Evolutionary conservation across 1,140 invertebrate species (phyloP).

Genomic region (Elymnias hypermnestra): DNA sequence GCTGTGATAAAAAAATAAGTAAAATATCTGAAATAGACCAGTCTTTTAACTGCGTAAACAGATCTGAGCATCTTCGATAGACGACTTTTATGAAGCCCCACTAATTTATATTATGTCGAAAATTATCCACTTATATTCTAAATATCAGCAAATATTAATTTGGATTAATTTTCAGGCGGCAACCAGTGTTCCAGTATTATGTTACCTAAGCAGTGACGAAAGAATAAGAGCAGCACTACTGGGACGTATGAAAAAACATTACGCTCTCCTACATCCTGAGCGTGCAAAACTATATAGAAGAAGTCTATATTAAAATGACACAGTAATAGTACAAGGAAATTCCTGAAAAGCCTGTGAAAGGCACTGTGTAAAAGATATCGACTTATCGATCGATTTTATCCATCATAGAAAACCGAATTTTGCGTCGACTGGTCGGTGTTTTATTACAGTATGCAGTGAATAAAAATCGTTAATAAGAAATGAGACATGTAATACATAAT

Average conservation of each 20-base stretch:
- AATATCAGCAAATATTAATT: neutral
- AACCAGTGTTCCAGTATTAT: constrained; percentile 69
- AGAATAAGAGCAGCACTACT: constrained; percentile 63
- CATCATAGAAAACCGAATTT: neutral
- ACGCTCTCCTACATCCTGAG: constrained; percentile 58
- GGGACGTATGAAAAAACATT: constrained; percentile 65
- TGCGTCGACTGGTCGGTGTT: neutral
- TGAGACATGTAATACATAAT: neutral
- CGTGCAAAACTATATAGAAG: constrained; percentile 38
- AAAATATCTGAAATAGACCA: no score
- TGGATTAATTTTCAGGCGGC: constrained; percentile 46
- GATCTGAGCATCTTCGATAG: no score
- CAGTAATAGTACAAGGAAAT: neutral
- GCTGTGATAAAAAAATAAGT: no score
- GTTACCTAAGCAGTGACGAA: constrained; percentile 62
- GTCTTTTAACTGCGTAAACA: no score
- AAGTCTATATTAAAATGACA: constrained; percentile 11
- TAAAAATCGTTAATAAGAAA: constrained; percentile 5
- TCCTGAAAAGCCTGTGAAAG: constrained; percentile 1
- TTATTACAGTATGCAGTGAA: constrained; percentile 3
- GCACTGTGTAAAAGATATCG: constrained; percentile 1
- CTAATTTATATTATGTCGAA: no score
- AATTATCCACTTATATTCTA: no score
- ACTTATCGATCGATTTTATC: no score
- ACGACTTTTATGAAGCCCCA: no score